These are phyloP conservation scores for Drosophila seguyi DNA, from an alignment of 1,140 invertebrate genomes.

Conservation along the genomic window DNA sequence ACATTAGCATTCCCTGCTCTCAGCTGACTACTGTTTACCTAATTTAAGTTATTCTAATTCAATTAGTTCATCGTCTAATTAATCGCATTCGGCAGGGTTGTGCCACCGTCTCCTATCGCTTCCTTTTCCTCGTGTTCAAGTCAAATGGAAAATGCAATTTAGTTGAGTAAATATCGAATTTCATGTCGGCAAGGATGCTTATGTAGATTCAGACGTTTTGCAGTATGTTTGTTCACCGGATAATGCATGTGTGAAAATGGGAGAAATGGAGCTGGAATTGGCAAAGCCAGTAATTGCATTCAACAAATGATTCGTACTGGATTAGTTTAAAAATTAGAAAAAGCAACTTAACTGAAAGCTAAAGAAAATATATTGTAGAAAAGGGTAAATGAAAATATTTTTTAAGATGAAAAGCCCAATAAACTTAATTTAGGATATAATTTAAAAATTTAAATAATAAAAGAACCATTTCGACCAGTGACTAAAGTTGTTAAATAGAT, in stretches of 20 bases:
- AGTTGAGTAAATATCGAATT: conserved; percentile 63
- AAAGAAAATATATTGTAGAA: not conserved
- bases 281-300: conserved; percentile 10
- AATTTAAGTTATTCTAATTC: conserved; percentile 84
- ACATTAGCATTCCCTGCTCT: conserved; percentile 52
- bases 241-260: conserved; percentile 14
- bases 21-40: conserved; percentile 67
- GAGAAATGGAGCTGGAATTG: conserved; percentile 6
- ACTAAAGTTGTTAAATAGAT: too few relatives aligned
- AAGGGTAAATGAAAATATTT: not conserved
- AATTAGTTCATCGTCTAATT: conserved; percentile 78
- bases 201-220: conserved; percentile 19
- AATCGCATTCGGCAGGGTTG: conserved; percentile 55
- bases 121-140: conserved; percentile 45
- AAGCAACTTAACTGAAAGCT: not conserved
- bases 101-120: not conserved
- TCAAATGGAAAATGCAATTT: conserved; percentile 81
- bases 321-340: not conserved
- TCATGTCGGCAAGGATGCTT: conserved; percentile 33
- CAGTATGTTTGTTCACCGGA: conserved; percentile 7
- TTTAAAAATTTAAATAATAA: too few relatives aligned
- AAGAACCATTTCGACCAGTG: too few relatives aligned
- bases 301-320: not conserved
- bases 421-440: too few relatives aligned
- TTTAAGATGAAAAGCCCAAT: too few relatives aligned